Base-by-base conservation (phyloP, 2,113 vertebrate genomes). In the Ariopsis seemanni region DNA sequence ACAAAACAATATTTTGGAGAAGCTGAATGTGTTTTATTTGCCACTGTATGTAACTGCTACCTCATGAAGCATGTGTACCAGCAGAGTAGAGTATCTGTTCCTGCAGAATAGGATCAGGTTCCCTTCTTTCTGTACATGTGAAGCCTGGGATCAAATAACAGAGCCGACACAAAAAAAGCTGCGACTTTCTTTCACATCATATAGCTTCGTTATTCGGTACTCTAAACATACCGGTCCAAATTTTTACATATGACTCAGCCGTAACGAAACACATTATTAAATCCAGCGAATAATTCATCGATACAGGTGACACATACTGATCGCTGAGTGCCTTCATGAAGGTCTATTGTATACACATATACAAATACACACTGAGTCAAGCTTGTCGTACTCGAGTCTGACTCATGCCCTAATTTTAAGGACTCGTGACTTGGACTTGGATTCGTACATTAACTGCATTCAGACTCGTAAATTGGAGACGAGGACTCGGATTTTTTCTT, bases 51-150 rank as follows among this genome's bases (percentile, higher is more conserved):
- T 53, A 75, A 84, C 20, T 7, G 55, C 52, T 69, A 25, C 9
- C 57, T 48, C 77, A 20, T 25, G 60, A 30, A 84, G 27, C 48
- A 52, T 18, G 58, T 53, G 62, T 78, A 55, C 42, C 60, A 78
- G 82, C 71, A 50, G 34, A 55, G 78, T 50, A 74, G 48, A 53
- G 50, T 50, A 88, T 88, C 85, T 77, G 15, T 75, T 75, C n/a
- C 84, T 83, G 63, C 30, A 52, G 22, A 83, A 67, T 34, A 55
- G 65, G 57, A 30, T 88, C 82, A 71, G 67, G 87, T 88, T 88
- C 18, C 87, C 4, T 88, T 86, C 80, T 82, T 88, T 88, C 58
- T 86, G 81, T 55, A n/a, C 80, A 88, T 72, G 82, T 84, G 82
- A 69, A 87, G 67, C 75, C 42, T 77, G 50, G 6, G 30, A 71